phyloP scores from a whole-genome alignment of 1,140 invertebrate genomes.

The Drosophila pectinifera region DNA sequence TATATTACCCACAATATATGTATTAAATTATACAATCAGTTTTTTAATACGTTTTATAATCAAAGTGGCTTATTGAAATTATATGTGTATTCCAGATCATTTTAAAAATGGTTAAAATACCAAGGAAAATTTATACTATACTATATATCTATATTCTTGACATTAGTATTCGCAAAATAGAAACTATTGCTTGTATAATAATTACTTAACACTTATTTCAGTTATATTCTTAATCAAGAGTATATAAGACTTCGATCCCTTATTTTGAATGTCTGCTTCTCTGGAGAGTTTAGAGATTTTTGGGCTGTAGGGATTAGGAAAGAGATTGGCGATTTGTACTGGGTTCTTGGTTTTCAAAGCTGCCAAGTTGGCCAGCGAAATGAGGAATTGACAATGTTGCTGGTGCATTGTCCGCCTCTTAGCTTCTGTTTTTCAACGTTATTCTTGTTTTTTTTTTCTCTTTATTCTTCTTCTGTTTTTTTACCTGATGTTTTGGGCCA shows the following conservation, averaged over 20 bases:
- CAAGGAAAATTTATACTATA: too few species aligned
- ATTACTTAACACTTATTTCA: neutral
- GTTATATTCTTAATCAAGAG: neutral
- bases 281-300: neutral
- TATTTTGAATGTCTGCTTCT: neutral
- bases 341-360: neutral
- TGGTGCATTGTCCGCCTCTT: conserved; percentile 6
- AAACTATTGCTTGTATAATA: neutral
- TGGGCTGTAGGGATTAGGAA: neutral
- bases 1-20: too few species aligned
- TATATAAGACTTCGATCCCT: neutral
- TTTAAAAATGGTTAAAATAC: too few species aligned
- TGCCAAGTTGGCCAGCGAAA: neutral
- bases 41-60: too few species aligned
- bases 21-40: neutral
- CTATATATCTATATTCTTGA: too few species aligned
- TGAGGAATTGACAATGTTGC: conserved; percentile 7
- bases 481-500: conserved; percentile 23
- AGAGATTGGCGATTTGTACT: conserved; percentile 13
- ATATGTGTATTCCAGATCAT: too few species aligned
- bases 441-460: conserved; percentile 2
- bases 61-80: too few species aligned
- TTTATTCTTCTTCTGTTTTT: conserved; percentile 15
- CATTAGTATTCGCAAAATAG: too few species aligned
- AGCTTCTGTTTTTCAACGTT: conserved; percentile 19